Percentiles rank a stretch among this genome's conserved stretches.
Evolutionary conservation across 2,888 invertebrate genomes (phyloP).

Genomic region (Frankliniella fusca): DNA sequence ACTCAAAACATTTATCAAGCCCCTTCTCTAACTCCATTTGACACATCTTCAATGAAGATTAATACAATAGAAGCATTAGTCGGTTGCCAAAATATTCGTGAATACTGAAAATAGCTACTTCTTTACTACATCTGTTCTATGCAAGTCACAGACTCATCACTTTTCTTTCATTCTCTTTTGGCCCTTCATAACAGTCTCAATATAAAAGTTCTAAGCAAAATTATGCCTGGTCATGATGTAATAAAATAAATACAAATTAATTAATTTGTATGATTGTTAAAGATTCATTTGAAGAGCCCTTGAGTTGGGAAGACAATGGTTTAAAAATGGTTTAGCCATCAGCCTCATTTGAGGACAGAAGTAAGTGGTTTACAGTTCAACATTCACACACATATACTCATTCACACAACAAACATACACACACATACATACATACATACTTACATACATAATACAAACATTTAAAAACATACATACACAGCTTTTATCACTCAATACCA

Average conservation of each 20-base stretch:
- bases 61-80: neutral
- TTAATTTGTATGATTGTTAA: neutral
- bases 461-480: neutral
- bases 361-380: neutral
- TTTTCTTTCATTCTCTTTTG: neutral
- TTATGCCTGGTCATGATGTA: constrained; percentile 10
- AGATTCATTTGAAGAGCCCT: neutral
- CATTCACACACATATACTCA: neutral
- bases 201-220: neutral
- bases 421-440: neutral
- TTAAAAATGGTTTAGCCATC: neutral
- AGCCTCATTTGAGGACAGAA: neutral
- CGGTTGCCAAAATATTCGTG: neutral
- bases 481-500: constrained; percentile 5
- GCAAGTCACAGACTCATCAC: constrained; percentile 3
- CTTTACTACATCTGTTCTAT: neutral
- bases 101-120: neutral
- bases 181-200: constrained; percentile 14
- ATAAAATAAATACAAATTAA: constrained; percentile 1
- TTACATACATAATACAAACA: neutral
- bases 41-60: neutral
- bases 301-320: constrained; percentile 19
- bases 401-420: neutral
- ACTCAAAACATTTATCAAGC: neutral
- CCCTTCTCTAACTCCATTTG: neutral